Evolutionary conservation across 2,113 vertebrate genomes (phyloP), one percentile per base, ranked within the genome.

Genomic region (Tachysurus fulvidraco): DNA sequence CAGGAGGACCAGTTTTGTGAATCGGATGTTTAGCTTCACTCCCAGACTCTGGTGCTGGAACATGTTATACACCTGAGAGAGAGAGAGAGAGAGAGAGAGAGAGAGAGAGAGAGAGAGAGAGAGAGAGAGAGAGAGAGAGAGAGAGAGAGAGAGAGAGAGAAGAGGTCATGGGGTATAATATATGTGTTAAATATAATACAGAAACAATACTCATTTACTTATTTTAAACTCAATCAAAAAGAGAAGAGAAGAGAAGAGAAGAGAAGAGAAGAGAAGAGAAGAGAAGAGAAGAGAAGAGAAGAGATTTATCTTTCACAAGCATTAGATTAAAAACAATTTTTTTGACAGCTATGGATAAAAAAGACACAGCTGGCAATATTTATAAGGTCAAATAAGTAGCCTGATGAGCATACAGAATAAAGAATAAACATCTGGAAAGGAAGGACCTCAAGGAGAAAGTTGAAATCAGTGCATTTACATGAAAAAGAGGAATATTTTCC

Each of bases 21-120:
- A 96, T 80, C 96, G 96, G 87, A 99, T 95, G 92, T 95, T 96
- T 87, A 99, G 94, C 94, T 95, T 96, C 88, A 98, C 93, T 36
- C 97, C 97, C 23, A 99, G 95, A 90, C 97, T 99, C 64, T 95
- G 96, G 88, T 99, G 97, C 60, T 97, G 98, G 93, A 99, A 99
- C 97, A 99, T 98, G 92, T 98, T 99, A 95, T 97, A 97, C 3
- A 99, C 98, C 98, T 99, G 92, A 82, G 25, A 19, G 16, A 81
- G 44, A 67, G 73, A 71, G 13, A 36, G 28, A n/a, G 81, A 65
- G 23, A 83, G 57, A 64, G 59, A 82, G 78, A 81, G 36, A 13
- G 17, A 83, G 50, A 60, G 76, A 65, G 12, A 41, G 28, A 30
- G 67, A 60, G 19, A 55, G 50, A 57, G 50, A 79, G 74, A 17